Evolutionary conservation across 2,797 vertebrate genomes (phyloP).

Genomic region (Myotis pilosus): DNA sequence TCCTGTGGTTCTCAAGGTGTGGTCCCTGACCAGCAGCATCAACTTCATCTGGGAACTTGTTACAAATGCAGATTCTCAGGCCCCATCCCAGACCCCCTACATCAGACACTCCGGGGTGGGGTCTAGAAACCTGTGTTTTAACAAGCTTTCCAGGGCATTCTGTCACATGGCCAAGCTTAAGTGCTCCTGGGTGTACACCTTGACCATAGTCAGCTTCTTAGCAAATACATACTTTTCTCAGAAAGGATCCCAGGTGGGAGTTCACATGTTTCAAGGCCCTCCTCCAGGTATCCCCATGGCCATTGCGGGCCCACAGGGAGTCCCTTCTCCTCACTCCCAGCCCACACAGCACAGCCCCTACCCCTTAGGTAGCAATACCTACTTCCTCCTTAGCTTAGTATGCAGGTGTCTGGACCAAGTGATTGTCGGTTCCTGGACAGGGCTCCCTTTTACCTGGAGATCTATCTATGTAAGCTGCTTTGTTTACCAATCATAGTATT

Average conservation of each 20-base stretch:
- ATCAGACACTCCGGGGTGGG: not conserved
- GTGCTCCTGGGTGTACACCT: not conserved
- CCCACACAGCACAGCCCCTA: fast-evolving
- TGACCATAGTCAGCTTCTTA: not conserved
- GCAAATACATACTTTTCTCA: not conserved
- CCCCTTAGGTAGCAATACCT: not conserved
- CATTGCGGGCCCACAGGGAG: not conserved
- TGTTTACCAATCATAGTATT: not conserved
- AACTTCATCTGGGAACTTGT: not conserved
- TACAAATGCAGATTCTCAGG: not conserved
- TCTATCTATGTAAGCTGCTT: not conserved
- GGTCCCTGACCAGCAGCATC: not conserved
- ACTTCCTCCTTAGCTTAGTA: not conserved
- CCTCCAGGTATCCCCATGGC: not conserved
- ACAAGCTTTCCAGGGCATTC: not conserved
- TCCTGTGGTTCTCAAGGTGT: not conserved
- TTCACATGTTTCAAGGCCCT: not conserved
- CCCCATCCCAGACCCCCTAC: not conserved
- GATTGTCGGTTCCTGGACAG: not conserved
- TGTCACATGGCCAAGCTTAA: not conserved
- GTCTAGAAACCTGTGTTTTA: not conserved
- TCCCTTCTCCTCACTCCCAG: not conserved
- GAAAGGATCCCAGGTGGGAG: not conserved
- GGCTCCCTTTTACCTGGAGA: not conserved
- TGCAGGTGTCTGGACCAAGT: not conserved